Evolutionary conservation across 2,113 vertebrate species (phyloP).

Genomic region (Cairina moschata): DNA sequence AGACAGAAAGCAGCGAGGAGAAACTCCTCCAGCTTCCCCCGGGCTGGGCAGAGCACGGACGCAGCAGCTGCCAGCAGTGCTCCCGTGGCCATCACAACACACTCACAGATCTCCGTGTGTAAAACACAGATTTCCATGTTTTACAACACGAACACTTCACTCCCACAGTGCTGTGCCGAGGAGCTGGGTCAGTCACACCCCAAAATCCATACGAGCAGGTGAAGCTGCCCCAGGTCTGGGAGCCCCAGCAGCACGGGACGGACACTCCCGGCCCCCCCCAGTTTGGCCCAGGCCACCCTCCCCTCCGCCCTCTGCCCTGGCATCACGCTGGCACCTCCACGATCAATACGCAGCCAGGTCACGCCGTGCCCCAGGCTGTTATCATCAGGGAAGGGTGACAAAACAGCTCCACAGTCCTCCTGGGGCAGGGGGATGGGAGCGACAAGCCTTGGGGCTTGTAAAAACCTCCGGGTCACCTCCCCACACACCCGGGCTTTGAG

Average conservation of each 20-base stretch:
- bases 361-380: accelerated
- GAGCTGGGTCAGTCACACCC: not conserved
- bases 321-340: accelerated
- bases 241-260: not conserved
- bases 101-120: no score
- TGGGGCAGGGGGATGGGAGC: not conserved
- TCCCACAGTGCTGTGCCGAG: not conserved
- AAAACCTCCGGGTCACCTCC: not conserved
- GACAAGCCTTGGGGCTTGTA: not conserved
- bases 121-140: no score
- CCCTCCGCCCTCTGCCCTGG: not conserved
- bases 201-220: not conserved
- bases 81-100: no score
- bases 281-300: not conserved
- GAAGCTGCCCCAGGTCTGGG: not conserved
- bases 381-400: accelerated
- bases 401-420: not conserved
- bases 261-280: not conserved
- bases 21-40: not conserved
- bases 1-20: not conserved
- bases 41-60: accelerated
- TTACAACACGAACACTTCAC: no score
- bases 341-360: not conserved
- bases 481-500: not conserved
- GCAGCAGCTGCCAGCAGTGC: not conserved